Evolutionary conservation across 2,888 invertebrate genomes (phyloP).

Genomic region (Chymomyza fuscimana): DNA sequence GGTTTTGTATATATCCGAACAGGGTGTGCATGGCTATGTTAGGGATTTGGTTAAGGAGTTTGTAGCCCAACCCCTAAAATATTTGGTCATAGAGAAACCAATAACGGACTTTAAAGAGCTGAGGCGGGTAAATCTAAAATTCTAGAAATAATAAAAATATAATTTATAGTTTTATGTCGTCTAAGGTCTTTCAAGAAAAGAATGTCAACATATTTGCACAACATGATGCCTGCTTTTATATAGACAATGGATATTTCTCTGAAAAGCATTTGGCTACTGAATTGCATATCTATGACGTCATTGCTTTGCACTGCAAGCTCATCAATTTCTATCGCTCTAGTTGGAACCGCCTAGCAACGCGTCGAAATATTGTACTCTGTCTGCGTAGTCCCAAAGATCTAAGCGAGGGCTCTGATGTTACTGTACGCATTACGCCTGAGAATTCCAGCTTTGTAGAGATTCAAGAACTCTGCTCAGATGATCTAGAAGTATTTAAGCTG

Average conservation of each 20-base stretch:
- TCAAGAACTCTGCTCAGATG: constrained; percentile 64
- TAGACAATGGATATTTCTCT: constrained; percentile 74
- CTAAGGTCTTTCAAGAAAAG: constrained; percentile 60
- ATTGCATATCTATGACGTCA: constrained; percentile 70
- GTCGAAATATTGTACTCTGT: constrained; percentile 67
- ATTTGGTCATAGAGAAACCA: constrained; percentile 64
- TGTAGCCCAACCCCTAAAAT: constrained; percentile 51
- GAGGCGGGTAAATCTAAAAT: constrained; percentile 51
- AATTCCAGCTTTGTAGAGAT: constrained; percentile 72
- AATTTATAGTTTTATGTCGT: background rate
- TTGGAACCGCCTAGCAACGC: constrained; percentile 75
- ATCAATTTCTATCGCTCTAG: constrained; percentile 63
- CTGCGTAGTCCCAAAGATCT: constrained; percentile 54
- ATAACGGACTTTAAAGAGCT: constrained; percentile 59
- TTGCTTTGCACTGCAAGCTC: constrained; percentile 63
- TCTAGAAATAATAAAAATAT: background rate
- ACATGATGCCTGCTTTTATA: constrained; percentile 73
- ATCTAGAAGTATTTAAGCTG: constrained; percentile 55
- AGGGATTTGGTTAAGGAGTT: constrained; percentile 57
- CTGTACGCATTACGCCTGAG: constrained; percentile 71
- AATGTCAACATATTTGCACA: constrained; percentile 76
- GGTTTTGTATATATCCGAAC: constrained; percentile 52
- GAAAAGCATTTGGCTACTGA: constrained; percentile 73
- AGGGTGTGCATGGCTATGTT: constrained; percentile 65
- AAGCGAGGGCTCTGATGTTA: constrained; percentile 46